Evolutionary conservation across 2,797 vertebrate species (phyloP).

Genomic region (Phrynocephalus vlangalii): DNA sequence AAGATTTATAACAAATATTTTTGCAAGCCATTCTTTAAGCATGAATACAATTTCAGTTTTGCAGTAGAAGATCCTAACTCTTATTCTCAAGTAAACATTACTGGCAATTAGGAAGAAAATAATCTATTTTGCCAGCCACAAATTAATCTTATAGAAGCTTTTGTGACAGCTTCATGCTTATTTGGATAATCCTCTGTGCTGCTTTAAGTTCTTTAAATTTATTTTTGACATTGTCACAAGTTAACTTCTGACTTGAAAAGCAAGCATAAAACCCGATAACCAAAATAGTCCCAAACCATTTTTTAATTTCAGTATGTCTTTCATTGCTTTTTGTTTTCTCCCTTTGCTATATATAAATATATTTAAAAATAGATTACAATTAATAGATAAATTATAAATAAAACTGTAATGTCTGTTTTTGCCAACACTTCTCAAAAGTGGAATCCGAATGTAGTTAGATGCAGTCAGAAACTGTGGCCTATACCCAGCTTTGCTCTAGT

Average conservation of each 20-base stretch:
- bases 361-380: neutral
- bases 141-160: neutral
- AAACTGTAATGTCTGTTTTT: neutral
- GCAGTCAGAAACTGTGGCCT: neutral
- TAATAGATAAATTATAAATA: conserved; percentile 14
- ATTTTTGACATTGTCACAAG: neutral
- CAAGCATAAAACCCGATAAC: neutral
- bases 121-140: neutral
- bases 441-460: neutral
- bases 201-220: conserved; percentile 1
- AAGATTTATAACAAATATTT: conserved; percentile 36
- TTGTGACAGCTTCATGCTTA: neutral
- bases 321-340: neutral
- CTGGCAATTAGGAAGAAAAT: conserved; percentile 4
- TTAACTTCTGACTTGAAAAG: neutral
- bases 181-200: conserved; percentile 4
- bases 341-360: neutral
- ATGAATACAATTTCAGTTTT: neutral
- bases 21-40: neutral
- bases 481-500: neutral
- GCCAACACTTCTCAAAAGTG: neutral
- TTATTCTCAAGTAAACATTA: neutral
- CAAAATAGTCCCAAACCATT: neutral
- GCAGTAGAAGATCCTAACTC: neutral
- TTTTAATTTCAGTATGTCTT: neutral